Conservation (phyloP, 2,113 vertebrate genomes). For the Rhodinocichla rosea region DNA sequence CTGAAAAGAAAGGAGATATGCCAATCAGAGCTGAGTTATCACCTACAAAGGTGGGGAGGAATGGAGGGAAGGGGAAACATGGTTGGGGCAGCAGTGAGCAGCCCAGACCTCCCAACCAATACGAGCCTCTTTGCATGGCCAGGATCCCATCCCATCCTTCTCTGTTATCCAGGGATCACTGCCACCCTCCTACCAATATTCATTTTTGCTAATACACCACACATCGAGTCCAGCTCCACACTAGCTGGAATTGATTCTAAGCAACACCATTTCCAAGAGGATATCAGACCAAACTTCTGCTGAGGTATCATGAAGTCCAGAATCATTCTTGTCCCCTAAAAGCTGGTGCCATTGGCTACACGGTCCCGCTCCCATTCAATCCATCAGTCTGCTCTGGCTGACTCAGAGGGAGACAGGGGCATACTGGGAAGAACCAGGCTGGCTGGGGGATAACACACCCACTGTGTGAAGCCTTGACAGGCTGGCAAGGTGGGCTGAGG, state of each 20-base stretch:
- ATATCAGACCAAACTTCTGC: neutral
- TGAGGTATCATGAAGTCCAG: neutral
- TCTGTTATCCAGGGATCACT: neutral
- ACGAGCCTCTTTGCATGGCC: neutral
- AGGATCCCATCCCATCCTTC: neutral
- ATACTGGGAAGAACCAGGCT: neutral
- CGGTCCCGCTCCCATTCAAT: neutral
- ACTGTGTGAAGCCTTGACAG: neutral
- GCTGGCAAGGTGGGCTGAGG: neutral
- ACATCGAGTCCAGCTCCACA: neutral
- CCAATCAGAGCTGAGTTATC: too few species aligned
- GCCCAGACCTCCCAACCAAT: neutral
- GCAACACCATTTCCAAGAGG: neutral
- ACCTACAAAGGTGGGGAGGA: neutral
- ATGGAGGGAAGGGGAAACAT: neutral
- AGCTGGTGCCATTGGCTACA: neutral
- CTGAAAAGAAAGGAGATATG: constrained; percentile 72
- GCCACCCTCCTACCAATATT: neutral
- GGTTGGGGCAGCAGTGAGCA: neutral
- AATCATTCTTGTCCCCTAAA: neutral
- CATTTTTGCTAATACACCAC: neutral
- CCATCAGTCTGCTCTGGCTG: neutral
- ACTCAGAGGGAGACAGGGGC: neutral
- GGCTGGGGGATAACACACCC: neutral
- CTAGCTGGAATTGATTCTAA: neutral